phyloP scores from a whole-genome alignment of 2,113 vertebrate genomes.

The Mormyrus iriodes region DNA sequence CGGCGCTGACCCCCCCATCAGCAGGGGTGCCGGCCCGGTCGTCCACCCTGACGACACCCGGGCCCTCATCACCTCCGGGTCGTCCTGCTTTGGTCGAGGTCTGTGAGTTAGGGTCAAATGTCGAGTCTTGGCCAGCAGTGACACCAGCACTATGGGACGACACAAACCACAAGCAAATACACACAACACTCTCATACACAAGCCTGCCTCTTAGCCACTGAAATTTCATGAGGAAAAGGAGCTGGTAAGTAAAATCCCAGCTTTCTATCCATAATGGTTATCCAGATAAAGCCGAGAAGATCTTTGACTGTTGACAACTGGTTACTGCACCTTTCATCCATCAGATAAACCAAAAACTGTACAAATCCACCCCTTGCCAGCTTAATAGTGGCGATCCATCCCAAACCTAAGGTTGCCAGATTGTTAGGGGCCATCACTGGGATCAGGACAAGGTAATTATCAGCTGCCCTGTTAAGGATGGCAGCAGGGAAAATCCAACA shows the following conservation, averaged over 20 bases:
- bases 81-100: background rate
- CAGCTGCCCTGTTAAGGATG: background rate
- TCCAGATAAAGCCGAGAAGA: background rate
- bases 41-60: background rate
- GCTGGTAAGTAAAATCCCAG: background rate
- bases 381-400: background rate
- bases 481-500: background rate
- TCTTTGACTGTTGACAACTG: background rate
- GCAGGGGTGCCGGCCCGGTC: background rate
- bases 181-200: background rate
- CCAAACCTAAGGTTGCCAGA: background rate
- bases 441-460: background rate
- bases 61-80: background rate
- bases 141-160: background rate
- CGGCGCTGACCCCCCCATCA: background rate
- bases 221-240: background rate
- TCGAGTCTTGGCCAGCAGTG: background rate
- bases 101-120: background rate
- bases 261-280: background rate
- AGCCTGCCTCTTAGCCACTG: background rate
- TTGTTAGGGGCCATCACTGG: background rate
- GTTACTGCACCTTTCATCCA: background rate
- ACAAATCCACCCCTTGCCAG: background rate
- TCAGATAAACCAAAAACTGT: background rate
- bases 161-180: background rate